phyloP scores from a whole-genome alignment of 2,888 invertebrate species.

The Eristalis tenax region DNA sequence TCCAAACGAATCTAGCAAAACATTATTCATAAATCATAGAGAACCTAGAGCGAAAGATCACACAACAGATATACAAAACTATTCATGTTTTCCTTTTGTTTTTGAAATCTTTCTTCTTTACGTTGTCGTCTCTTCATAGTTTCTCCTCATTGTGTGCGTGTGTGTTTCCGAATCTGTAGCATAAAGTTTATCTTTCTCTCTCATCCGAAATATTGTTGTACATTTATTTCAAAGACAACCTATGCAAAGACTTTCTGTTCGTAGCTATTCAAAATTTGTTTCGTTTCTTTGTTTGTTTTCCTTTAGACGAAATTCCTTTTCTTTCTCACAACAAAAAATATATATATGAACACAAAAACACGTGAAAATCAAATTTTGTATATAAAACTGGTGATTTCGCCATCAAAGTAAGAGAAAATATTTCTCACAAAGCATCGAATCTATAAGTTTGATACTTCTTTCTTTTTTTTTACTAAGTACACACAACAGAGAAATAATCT shows the following conservation, averaged over 20 bases:
- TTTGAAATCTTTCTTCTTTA: constrained; percentile 22
- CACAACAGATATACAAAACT: constrained; percentile 47
- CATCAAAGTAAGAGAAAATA: constrained; percentile 39
- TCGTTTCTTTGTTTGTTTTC: constrained; percentile 68
- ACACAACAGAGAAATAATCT: constrained; percentile 27
- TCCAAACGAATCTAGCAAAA: constrained; percentile 46
- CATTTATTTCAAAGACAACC: constrained; percentile 7
- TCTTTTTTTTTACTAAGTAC: neutral
- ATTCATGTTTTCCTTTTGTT: neutral
- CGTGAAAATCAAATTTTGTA: constrained; percentile 47
- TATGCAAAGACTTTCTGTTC: constrained; percentile 36
- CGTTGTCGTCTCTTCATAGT: constrained; percentile 25
- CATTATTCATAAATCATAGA: constrained; percentile 51
- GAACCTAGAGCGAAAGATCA: constrained; percentile 62
- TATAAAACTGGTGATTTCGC: constrained; percentile 53
- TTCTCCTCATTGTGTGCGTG: constrained; percentile 54
- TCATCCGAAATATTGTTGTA: constrained; percentile 43
- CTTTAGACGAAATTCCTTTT: constrained; percentile 75
- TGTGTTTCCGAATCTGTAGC: constrained; percentile 42
- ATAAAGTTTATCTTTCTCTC: constrained; percentile 35
- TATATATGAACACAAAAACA: constrained; percentile 5
- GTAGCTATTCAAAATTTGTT: constrained; percentile 27
- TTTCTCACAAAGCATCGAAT: constrained; percentile 56
- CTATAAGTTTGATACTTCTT: constrained; percentile 38
- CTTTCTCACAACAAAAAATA: constrained; percentile 71